These are phyloP conservation scores for Copsychus sechellarum DNA, from an alignment of 2,113 vertebrate genomes.

Conservation along the genomic window DNA sequence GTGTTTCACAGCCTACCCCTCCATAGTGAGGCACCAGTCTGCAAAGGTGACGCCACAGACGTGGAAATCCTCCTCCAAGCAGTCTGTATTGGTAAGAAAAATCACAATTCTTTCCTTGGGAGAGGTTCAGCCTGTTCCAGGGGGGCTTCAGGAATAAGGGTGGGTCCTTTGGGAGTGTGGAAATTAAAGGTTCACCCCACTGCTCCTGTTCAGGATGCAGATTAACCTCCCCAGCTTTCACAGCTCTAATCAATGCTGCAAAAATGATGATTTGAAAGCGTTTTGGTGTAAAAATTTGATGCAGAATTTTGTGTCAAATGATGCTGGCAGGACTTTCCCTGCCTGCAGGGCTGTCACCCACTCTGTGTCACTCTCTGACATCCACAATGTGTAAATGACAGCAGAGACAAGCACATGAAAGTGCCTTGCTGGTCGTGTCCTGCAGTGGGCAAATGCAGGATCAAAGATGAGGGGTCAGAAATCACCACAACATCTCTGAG, in stretches of 20 bases:
- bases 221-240: fast-evolving
- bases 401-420: not conserved
- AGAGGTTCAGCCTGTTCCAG: not conserved
- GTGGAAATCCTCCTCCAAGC: slow-evolving; percentile 82
- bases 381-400: not conserved
- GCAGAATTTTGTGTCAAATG: not conserved
- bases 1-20: slow-evolving; percentile 76
- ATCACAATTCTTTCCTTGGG: not conserved
- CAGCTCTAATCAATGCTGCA: not conserved
- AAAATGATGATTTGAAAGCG: not conserved
- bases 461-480: not conserved
- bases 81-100: slow-evolving; percentile 76
- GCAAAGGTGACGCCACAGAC: slow-evolving; percentile 79
- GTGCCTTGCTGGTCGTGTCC: not conserved
- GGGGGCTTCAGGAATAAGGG: not conserved
- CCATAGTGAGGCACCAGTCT: slow-evolving; percentile 77
- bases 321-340: fast-evolving
- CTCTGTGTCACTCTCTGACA: not conserved
- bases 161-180: not conserved
- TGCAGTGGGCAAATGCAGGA: not conserved
- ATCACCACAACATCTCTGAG: not conserved
- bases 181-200: not conserved
- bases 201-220: not conserved
- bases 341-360: not conserved
- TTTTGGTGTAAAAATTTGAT: not conserved